phyloP scores from a whole-genome alignment of 2,797 vertebrate genomes.

The Smutsia temminckii region DNA sequence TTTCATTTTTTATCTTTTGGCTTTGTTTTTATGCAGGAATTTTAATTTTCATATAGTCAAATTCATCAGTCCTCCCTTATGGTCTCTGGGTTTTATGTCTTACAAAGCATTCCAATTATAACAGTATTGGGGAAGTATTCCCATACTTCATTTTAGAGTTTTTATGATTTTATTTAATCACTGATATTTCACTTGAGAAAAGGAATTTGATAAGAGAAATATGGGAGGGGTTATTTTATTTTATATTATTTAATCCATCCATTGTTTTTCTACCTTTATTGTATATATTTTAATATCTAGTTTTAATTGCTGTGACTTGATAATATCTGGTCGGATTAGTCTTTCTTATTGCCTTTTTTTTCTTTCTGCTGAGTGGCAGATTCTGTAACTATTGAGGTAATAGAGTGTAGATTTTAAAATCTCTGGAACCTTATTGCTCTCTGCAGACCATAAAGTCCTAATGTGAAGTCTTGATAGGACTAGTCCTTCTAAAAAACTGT shows the following conservation, averaged over 20 bases:
- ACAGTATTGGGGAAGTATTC: not conserved
- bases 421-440: too few relatives aligned
- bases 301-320: constrained; percentile 16
- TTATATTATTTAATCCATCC: not conserved
- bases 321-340: not conserved
- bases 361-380: too few relatives aligned
- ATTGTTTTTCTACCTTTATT: not conserved
- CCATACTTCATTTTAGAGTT: not conserved
- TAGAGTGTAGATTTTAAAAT: too few relatives aligned
- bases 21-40: not conserved
- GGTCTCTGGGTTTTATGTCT: not conserved
- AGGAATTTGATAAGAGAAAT: not conserved
- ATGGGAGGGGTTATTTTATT: not conserved
- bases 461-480: not conserved
- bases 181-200: not conserved
- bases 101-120: not conserved
- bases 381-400: too few relatives aligned
- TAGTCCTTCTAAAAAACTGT: not conserved
- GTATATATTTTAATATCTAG: not conserved
- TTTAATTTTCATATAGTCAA: not conserved
- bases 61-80: not conserved
- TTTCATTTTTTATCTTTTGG: not conserved
- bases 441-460: too few relatives aligned
- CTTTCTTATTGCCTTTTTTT: not conserved
- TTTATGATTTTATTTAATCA: not conserved